Evolutionary conservation across 2,797 vertebrate genomes (phyloP), one percentile per base, ranked within the genome.

Genomic region (Anguilla megastoma): DNA sequence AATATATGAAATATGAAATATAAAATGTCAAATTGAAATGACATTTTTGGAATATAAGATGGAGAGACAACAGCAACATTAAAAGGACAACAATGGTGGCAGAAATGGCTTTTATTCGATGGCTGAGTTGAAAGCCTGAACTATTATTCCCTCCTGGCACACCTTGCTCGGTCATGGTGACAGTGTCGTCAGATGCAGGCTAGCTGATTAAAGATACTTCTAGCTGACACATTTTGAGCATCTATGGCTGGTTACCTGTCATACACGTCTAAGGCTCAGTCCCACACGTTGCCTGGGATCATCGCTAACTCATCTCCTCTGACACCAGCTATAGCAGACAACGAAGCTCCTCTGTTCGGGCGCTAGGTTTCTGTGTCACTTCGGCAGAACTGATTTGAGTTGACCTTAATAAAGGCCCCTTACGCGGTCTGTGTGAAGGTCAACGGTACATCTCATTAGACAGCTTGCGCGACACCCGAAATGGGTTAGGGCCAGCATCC

Each of bases 191-290:
- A 85, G 88, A 30, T 80, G 58, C 12, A 41, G 89, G 90, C 85
- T 74, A 33, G 1, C 88, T 93, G 93, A 95, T 88, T 87, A 93
- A 92, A 93, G 90, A 71, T 9, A 33, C 9, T 3, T 33, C 66
- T 3, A 93, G 82, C 88, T 85, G 93, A 91, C 90, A 76, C 69
- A 52, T 58, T 90, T 89, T 92, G 93, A 95, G 91, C 91, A 90
- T 89, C 84, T 24, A 87, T 88, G 88, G 92, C 92, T 92, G 92
- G 93, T 95, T 92, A 92, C 92, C 91, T 91, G 92, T 94, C 93
- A 92, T 50, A 56, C 2, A n/a, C 87, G 6, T 60, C 89, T 58
- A 74, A 92, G 91, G 91, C 92, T 93, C 91, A 91, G 93, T 93
- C 93, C 93, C 92, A 58, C 89, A 88, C 1, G 4, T 89, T 90